Conservation (phyloP, 2,888 invertebrate species). For the Julus scanicus region DNA sequence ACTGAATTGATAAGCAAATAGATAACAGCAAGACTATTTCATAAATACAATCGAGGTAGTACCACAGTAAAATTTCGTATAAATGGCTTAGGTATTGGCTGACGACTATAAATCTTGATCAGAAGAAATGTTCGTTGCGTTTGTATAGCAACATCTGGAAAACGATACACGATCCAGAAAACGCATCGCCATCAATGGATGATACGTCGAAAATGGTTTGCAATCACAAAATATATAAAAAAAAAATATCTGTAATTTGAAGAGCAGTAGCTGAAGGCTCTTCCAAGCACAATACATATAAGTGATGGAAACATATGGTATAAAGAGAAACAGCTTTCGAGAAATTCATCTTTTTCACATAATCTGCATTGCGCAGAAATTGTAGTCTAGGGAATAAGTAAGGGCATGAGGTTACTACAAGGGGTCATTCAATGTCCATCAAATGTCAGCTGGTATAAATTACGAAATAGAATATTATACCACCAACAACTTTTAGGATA, state of each 20-base stretch:
- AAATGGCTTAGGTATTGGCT: not conserved
- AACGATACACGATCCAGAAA: not conserved
- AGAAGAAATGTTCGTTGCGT: not conserved
- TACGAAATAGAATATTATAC: not conserved
- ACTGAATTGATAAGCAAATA: not conserved
- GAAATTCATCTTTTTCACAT: not conserved
- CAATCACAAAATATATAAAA: not conserved
- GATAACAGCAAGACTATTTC: not conserved
- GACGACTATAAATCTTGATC: not conserved
- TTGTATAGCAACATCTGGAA: conserved; percentile 10
- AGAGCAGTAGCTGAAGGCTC: not conserved
- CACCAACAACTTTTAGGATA: not conserved
- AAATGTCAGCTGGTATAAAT: not conserved
- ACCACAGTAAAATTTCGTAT: not conserved
- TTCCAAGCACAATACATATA: not conserved
- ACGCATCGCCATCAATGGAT: not conserved
- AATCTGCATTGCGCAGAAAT: not conserved
- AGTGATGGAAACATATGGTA: not conserved
- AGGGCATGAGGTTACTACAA: not conserved
- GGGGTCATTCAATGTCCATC: not conserved
- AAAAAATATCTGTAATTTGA: conserved; percentile 4
- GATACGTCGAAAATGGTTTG: not conserved
- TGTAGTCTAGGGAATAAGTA: not conserved
- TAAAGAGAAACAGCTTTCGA: not conserved
- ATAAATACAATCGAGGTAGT: not conserved